Evolutionary conservation across 2,797 vertebrate genomes (phyloP).

Genomic region (Darevskia mixta): DNA sequence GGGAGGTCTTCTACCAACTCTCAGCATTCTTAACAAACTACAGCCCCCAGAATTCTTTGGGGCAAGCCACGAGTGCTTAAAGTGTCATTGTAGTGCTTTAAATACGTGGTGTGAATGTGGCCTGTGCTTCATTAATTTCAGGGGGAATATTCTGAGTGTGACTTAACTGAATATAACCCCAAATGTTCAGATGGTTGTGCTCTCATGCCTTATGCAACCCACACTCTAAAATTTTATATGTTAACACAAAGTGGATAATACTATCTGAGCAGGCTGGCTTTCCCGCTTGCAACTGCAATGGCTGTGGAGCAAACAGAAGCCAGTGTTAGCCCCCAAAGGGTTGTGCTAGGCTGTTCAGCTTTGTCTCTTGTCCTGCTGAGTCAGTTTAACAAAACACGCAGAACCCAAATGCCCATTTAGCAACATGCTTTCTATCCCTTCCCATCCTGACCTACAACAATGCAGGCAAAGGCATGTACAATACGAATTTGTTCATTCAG

Average conservation of each 20-base stretch:
- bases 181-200: background rate
- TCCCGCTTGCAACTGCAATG: background rate
- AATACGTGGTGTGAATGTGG: too few relatives aligned
- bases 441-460: background rate
- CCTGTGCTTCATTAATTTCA: too few relatives aligned
- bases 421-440: constrained; percentile 1
- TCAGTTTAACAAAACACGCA: constrained; percentile 15
- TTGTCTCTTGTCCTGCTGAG: background rate
- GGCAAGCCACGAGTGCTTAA: too few relatives aligned
- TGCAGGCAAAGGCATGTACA: background rate
- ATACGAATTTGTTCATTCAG: background rate
- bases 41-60: too few relatives aligned
- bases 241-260: background rate
- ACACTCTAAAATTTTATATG: background rate
- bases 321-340: background rate
- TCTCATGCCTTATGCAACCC: background rate
- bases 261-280: background rate
- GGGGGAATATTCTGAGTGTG: too few relatives aligned
- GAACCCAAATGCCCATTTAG: constrained; percentile 14
- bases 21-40: too few relatives aligned
- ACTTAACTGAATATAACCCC: too few relatives aligned
- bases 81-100: too few relatives aligned
- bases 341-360: constrained; percentile 14
- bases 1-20: too few relatives aligned
- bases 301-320: background rate